These are phyloP conservation scores for Heterotis niloticus DNA, from an alignment of 2,113 vertebrate species.

Conservation along the genomic window DNA sequence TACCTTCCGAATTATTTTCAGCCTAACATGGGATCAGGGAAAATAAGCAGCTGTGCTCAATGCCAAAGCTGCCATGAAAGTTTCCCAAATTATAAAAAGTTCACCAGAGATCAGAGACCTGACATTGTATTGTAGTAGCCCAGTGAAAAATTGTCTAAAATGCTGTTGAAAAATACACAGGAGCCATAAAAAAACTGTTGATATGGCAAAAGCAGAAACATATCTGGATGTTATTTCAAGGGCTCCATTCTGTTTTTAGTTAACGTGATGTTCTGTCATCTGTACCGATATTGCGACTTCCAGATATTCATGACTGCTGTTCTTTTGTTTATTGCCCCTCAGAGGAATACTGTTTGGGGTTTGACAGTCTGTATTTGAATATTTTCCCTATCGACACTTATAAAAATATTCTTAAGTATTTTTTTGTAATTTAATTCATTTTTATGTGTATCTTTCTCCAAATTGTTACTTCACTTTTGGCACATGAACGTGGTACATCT, in stretches of 20 bases:
- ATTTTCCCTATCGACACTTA: not conserved
- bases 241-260: conserved; percentile 21
- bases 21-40: conserved; percentile 33
- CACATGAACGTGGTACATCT: no score
- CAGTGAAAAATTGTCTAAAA: conserved; percentile 52
- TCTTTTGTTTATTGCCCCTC: not conserved
- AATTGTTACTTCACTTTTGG: no score
- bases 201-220: conserved; percentile 38
- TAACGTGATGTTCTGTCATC: conserved; percentile 17
- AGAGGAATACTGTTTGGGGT: conserved; percentile 17
- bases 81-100: conserved; percentile 42
- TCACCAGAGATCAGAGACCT: conserved; percentile 35
- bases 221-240: conserved; percentile 27
- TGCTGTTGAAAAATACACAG: conserved; percentile 48
- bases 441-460: no score
- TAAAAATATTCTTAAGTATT: not conserved
- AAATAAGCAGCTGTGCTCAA: conserved; percentile 36
- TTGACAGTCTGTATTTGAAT: conserved; percentile 34
- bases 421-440: not conserved
- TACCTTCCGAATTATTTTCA: conserved; percentile 50
- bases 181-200: conserved; percentile 43
- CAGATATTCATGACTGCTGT: not conserved
- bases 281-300: conserved; percentile 17
- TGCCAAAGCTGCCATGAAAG: conserved; percentile 43
- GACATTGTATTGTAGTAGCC: conserved; percentile 45